Conservation (phyloP, 2,888 invertebrate genomes). For the Caenorhabditis sp. region DNA sequence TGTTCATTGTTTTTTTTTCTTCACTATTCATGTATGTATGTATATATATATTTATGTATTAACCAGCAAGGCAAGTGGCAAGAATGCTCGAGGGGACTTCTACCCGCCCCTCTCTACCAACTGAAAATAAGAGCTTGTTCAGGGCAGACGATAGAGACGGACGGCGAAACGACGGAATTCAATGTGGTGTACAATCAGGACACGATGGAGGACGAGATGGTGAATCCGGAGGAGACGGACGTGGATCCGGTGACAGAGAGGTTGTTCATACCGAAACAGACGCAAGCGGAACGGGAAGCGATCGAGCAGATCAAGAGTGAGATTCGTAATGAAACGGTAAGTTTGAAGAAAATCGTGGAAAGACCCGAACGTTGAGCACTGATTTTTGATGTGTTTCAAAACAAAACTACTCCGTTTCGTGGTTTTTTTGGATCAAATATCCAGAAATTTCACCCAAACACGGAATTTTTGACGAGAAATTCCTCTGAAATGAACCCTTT, state of each 20-base stretch:
- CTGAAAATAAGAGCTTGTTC: neutral
- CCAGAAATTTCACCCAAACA: too few species aligned
- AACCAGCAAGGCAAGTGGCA: neutral
- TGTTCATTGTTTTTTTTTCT: neutral
- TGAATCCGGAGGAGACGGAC: neutral
- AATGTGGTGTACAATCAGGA: neutral
- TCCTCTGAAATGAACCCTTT: too few species aligned
- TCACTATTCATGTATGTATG: too few species aligned
- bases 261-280: too few species aligned
- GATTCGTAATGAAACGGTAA: slow-evolving; percentile 3
- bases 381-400: too few species aligned
- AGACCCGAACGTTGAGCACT: too few species aligned
- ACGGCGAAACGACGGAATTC: neutral
- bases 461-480: too few species aligned
- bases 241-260: neutral
- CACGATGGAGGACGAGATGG: neutral
- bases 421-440: too few species aligned
- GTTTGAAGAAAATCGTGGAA: too few species aligned
- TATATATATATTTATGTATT: too few species aligned
- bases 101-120: neutral
- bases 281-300: neutral
- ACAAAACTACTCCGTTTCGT: too few species aligned
- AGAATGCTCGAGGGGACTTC: neutral
- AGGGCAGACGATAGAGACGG: neutral
- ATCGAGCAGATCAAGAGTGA: slow-evolving; percentile 3